These are phyloP conservation scores for Luperina nickerlii DNA, from an alignment of 2,888 invertebrate genomes.

Conservation along the genomic window DNA sequence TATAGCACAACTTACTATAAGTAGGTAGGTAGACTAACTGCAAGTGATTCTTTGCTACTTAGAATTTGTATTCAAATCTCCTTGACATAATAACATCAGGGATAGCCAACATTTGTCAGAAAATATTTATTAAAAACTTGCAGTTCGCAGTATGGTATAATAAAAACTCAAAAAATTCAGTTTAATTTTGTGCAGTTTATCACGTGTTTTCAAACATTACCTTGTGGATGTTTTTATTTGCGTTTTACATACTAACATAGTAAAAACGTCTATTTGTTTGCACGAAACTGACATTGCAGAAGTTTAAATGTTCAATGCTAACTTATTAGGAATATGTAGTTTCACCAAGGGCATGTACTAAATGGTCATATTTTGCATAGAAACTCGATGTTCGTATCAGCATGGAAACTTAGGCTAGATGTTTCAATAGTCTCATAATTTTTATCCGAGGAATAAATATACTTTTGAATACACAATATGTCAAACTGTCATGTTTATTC, in stretches of 20 bases:
- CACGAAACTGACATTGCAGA: conserved; percentile 73
- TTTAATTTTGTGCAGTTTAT: conserved; percentile 52
- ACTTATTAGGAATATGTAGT: conserved; percentile 32
- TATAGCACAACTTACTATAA: neutral
- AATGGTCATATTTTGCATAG: neutral
- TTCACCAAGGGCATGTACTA: conserved; percentile 13
- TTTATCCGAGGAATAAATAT: too few relatives aligned
- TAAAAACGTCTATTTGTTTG: conserved; percentile 66
- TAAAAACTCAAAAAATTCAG: conserved; percentile 14
- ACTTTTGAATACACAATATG: neutral
- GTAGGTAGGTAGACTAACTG: neutral
- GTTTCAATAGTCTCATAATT: too few relatives aligned
- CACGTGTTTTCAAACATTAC: conserved; percentile 64
- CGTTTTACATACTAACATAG: conserved; percentile 68
- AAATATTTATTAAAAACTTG: conserved; percentile 23
- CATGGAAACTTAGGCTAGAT: neutral
- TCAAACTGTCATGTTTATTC: neutral
- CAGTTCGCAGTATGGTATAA: conserved; percentile 12
- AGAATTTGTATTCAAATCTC: conserved; percentile 3
- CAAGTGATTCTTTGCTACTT: neutral
- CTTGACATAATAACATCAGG: conserved; percentile 4
- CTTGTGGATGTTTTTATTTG: conserved; percentile 73
- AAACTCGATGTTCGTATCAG: neutral
- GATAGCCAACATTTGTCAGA: conserved; percentile 10
- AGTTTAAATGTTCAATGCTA: conserved; percentile 64